Evolutionary conservation across 30 jellyfish, hydroid and myxozoan species (phyloP), one percentile per base, ranked within the genome.

Genomic region (Calvadosia cruxmelitensis): DNA sequence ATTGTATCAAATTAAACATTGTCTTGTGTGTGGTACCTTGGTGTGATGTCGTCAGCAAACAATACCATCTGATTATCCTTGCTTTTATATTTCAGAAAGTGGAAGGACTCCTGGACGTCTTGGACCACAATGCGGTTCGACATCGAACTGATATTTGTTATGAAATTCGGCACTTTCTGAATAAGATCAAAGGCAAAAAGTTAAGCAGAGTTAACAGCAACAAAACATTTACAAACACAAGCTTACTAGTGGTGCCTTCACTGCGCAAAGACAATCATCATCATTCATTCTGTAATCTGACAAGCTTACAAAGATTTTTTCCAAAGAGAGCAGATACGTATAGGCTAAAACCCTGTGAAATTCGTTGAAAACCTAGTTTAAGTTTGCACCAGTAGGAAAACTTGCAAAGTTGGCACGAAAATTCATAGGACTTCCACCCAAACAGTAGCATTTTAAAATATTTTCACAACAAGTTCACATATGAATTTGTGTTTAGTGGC

Each of bases 21-120:
- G n/a, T n/a, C n/a, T n/a, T n/a, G n/a, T n/a, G n/a, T n/a, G 10
- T 1, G 12, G 2, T 79, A 80, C 93, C 93, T 76, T 71, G 94
- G 84, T 34, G 74, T 78, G 78, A 69, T 79, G 72, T 92, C 99
- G 57, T 92, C 99, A 2, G 99, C 99, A 70, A 92, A 92, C 52
- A 92, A 42, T 24, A 84, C 96, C 31, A 92, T 74, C 33, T 63
- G 83, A 53, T 92, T 92, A 30, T 92, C 99, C 61, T 83, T 83
- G 35, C 93, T 84, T 53, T 83, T 92, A 73, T 92, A 92, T 63
- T 84, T 77, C 28, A 92, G 69, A 64, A 72, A 92, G 75, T 92
- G 99, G 69, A 92, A 92, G 0, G 99, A 92, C 53, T 92, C 99
- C 50, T 92, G 99, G 52, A 84, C 77, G 68, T 92, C 99, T 15